Base-by-base conservation (phyloP, 2,113 vertebrate species). In the Climacteris rufus region DNA sequence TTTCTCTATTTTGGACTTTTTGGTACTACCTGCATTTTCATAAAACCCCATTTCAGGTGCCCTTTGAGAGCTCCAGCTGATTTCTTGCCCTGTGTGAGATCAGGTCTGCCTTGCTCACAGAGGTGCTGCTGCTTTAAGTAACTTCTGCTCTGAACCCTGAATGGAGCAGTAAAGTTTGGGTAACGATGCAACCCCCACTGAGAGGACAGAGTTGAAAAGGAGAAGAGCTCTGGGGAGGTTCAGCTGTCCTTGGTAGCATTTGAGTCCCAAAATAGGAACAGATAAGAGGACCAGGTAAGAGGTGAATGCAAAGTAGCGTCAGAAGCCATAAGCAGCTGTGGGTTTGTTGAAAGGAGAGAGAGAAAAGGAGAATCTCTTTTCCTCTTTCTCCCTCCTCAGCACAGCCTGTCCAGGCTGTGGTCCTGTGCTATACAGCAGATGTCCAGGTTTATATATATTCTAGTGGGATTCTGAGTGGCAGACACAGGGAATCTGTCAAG, bases 401-500 rank as follows among this genome's bases (percentile, higher is more conserved):
- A 3, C 14, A 28, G 24, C 31, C 63, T 52, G 68, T 42, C n/a
- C 66, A 16, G 52, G 10, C 66, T 2, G 0, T 22, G 65, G 37
- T 40, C 30, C 72, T 57, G 71, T 28, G 60, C 60, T 19, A 0
- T 2, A 0, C 4, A 33, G 40, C 2, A 15, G 53, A 22, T 28
- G 31, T 1, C 1, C 24, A 65, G 15, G 13, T 57, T 35, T 35
- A 7, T 7, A 8, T 9, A 35, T 76, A 44, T 17, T 23, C 1
- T 50, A 40, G 50, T 7, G 59, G 12, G 11, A 10, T 60, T 49
- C 42, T 57, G 70, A 54, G 35, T 24, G 35, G 13, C 35, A 74
- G 27, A 13, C 15, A 10, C 0, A 0, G 2, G 53, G 63, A 3
- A 17, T 40, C 18, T 44, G 39, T 65, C 30, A 1, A 15, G 40